Conservation (phyloP, 2,888 invertebrate genomes). For the Hydroisotoma schaefferi region DNA sequence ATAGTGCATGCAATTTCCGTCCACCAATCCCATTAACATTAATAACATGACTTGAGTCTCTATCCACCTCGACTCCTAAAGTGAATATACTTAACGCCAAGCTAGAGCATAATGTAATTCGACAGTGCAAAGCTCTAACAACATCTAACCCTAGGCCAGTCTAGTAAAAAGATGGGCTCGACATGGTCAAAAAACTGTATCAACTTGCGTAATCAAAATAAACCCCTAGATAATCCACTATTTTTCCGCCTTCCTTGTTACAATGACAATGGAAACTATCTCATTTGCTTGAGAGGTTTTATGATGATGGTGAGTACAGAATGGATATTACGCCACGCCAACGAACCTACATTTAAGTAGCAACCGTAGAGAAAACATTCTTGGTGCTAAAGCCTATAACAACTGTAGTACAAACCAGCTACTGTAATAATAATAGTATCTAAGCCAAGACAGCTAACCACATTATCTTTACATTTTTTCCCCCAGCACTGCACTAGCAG, state of each 20-base stretch:
- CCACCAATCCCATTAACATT: constrained; percentile 3
- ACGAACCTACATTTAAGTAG: no score
- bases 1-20: constrained; percentile 1
- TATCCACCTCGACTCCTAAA: no score
- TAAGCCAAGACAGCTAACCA: no score
- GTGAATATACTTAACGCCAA: no score
- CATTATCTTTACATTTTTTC: no score
- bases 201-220: not conserved
- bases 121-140: not conserved
- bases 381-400: no score
- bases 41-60: not conserved
- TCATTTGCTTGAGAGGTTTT: constrained; percentile 1
- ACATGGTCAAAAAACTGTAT: not conserved
- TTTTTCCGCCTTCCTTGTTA: not conserved
- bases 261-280: not conserved
- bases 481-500: no score
- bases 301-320: not conserved
- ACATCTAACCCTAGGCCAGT: not conserved
- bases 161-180: not conserved
- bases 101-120: not conserved
- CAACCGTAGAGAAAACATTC: no score
- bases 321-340: not conserved
- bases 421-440: no score
- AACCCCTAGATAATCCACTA: not conserved
- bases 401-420: no score